Evolutionary conservation across 2,797 vertebrate species (phyloP).

Genomic region (Nyctibius grandis): DNA sequence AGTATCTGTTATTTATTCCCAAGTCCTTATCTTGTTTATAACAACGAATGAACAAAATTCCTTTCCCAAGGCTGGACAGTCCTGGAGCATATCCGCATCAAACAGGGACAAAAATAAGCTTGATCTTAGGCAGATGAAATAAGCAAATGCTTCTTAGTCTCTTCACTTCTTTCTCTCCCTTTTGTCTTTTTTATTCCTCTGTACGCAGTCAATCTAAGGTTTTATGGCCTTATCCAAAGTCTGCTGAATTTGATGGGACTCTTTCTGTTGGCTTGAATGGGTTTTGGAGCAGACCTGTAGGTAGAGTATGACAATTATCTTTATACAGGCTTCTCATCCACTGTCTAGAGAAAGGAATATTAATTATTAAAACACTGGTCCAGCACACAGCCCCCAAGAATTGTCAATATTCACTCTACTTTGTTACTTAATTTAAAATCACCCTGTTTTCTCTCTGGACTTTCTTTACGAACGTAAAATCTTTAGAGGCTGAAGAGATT

Average conservation of each 20-base stretch:
- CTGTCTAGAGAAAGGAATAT: neutral
- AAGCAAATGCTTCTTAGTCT: constrained; percentile 22
- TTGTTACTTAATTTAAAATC: neutral
- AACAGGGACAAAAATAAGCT: constrained; percentile 35
- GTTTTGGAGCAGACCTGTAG: neutral
- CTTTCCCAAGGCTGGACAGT: constrained; percentile 39
- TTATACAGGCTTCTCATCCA: neutral
- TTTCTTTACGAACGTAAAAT: constrained; percentile 10
- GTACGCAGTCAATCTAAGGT: neutral
- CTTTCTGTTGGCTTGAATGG: neutral
- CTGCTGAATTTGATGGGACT: neutral
- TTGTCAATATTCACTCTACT: neutral
- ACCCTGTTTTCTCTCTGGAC: neutral
- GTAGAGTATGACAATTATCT: neutral
- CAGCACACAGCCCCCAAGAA: neutral
- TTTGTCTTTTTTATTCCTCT: neutral
- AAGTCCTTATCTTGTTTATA: constrained; percentile 63
- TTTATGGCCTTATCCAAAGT: neutral
- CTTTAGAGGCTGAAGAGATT: neutral
- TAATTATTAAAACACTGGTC: neutral
- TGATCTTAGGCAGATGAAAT: constrained; percentile 42
- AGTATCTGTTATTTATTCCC: constrained; percentile 46
- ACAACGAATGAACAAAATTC: constrained; percentile 52
- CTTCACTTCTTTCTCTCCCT: neutral
- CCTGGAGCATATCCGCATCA: constrained; percentile 20